phyloP scores from a whole-genome alignment of 1,140 invertebrate genomes.

The Saxidomus purpurata region DNA sequence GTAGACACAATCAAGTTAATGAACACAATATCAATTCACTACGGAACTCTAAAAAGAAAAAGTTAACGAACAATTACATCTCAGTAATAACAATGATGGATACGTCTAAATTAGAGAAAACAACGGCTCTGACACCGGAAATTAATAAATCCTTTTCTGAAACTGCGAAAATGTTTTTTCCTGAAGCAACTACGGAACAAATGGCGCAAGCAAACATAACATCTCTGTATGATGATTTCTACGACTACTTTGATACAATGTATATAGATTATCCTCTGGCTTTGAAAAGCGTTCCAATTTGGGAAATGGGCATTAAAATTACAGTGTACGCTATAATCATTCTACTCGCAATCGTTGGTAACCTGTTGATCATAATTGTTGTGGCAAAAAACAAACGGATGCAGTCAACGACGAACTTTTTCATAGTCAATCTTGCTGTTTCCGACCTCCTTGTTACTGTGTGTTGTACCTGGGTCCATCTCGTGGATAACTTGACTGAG shows the following conservation, averaged over 20 bases:
- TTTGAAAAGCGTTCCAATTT: slow-evolving; percentile 26
- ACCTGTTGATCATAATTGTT: slow-evolving; percentile 94
- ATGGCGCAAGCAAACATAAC: background rate
- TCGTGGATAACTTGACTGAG: slow-evolving; percentile 83
- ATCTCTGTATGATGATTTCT: background rate
- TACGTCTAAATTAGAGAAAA: background rate
- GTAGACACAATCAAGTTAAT: too few species aligned
- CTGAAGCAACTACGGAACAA: background rate
- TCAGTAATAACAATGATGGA: background rate
- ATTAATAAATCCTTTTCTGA: slow-evolving; percentile 1
- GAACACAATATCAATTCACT: too few species aligned
- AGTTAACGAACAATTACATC: too few species aligned
- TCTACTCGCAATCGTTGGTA: slow-evolving; percentile 93
- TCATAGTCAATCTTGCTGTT: slow-evolving; percentile 96
- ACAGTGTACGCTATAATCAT: slow-evolving; percentile 81
- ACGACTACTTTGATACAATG: background rate
- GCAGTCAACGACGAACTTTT: slow-evolving; percentile 96
- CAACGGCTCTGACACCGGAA: background rate
- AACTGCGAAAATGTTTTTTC: background rate
- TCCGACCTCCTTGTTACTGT: slow-evolving; percentile 96
- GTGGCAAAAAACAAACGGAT: slow-evolving; percentile 94
- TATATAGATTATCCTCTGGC: slow-evolving; percentile 9
- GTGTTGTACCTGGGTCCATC: slow-evolving; percentile 90
- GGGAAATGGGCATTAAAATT: slow-evolving; percentile 57
- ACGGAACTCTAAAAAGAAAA: too few species aligned